phyloP scores from a whole-genome alignment of 2,888 invertebrate genomes.

The Cantharis nigra region DNA sequence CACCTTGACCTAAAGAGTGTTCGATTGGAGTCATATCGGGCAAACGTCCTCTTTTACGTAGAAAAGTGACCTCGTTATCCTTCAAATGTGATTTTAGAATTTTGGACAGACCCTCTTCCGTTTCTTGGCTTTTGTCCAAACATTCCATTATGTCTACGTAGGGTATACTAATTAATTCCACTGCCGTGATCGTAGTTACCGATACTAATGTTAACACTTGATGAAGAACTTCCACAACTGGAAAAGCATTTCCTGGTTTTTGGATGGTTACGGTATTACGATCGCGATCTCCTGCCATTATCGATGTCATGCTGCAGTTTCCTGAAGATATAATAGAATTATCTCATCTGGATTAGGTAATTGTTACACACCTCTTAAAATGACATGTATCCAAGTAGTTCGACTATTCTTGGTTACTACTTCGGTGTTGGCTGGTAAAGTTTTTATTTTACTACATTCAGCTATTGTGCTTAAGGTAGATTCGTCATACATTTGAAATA shows the following conservation, averaged over 20 bases:
- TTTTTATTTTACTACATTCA: conserved; percentile 11
- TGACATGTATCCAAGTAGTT: conserved; percentile 16
- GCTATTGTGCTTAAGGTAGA: neutral
- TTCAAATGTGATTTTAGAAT: conserved; percentile 17
- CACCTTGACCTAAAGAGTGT: conserved; percentile 23
- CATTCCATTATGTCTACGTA: conserved; percentile 16
- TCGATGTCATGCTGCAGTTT: conserved; percentile 24
- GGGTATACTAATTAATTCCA: conserved; percentile 27
- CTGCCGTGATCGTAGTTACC: conserved; percentile 28
- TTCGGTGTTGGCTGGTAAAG: conserved; percentile 22
- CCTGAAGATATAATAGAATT: conserved; percentile 4
- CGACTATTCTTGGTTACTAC: neutral
- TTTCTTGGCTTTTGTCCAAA: conserved; percentile 5
- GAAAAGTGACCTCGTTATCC: conserved; percentile 12
- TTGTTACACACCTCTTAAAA: conserved; percentile 19
- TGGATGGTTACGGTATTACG: conserved; percentile 14
- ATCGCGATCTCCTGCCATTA: conserved; percentile 28
- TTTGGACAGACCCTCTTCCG: neutral
- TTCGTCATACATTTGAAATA: conserved; percentile 18
- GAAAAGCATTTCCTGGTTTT: conserved; percentile 28
- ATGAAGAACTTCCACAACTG: conserved; percentile 29
- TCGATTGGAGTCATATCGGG: conserved; percentile 20
- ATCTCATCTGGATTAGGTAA: neutral
- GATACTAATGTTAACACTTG: conserved; percentile 17
- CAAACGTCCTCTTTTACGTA: conserved; percentile 24